A percentile compares a stretch with the other conserved stretches of the same genome.
Conservation (phyloP, 2,113 vertebrate species). For the Anguilla japonica region DNA sequence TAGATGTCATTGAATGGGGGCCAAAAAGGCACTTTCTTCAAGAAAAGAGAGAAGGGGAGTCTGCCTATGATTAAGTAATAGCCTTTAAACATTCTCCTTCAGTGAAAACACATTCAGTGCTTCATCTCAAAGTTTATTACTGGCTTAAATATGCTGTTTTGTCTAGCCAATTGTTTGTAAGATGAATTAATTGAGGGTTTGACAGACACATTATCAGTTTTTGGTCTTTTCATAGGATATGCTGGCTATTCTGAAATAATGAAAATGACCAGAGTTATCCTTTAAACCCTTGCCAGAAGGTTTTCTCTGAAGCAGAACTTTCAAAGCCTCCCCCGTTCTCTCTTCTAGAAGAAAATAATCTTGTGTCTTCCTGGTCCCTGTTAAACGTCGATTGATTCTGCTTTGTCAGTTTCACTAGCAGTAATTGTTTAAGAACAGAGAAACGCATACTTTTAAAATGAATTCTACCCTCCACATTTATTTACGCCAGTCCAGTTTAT, state of each 20-base stretch:
- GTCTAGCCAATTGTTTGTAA: too few relatives aligned
- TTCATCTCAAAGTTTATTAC: too few relatives aligned
- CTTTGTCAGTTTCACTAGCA: background rate
- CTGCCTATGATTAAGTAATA: background rate
- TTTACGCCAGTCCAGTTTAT: background rate
- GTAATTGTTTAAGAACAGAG: background rate
- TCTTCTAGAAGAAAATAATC: background rate
- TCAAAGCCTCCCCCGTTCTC: background rate
- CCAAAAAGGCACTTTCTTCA: background rate
- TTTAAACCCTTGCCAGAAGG: background rate
- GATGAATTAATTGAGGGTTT: too few relatives aligned
- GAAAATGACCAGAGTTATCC: background rate
- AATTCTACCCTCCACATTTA: background rate
- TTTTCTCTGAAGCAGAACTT: background rate
- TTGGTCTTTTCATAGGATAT: too few relatives aligned
- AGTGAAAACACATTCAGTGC: background rate
- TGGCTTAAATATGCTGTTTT: background rate
- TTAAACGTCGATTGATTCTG: background rate
- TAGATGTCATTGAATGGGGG: background rate
- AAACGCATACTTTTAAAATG: background rate
- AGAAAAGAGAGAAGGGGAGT: background rate
- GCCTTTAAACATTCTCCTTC: background rate
- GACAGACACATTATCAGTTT: too few relatives aligned
- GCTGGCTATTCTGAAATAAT: too few relatives aligned
- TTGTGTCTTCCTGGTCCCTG: background rate